phyloP scores from a whole-genome alignment of 2,888 invertebrate genomes.

The Iphiclides podalirius region DNA sequence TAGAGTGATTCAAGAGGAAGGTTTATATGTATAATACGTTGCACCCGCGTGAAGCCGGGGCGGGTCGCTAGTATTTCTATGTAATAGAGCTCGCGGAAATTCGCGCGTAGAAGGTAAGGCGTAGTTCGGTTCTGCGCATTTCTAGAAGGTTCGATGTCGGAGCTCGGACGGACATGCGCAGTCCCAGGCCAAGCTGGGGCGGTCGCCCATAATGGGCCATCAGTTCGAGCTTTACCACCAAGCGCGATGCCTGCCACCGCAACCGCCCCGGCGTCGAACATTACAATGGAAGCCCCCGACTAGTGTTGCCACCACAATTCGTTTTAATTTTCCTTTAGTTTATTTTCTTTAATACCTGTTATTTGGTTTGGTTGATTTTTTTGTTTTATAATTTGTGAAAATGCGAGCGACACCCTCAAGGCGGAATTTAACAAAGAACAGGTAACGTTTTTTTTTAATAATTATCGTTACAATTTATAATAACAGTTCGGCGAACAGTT shows the following conservation, averaged over 20 bases:
- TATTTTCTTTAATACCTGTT: not conserved
- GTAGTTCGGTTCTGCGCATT: slow-evolving; percentile 14
- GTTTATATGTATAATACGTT: no score
- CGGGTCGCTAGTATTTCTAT: no score
- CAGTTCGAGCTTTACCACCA: slow-evolving; percentile 5
- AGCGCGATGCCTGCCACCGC: slow-evolving; percentile 2
- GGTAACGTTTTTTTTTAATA: slow-evolving; percentile 2
- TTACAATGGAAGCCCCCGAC: slow-evolving; percentile 13
- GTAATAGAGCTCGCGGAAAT: no score
- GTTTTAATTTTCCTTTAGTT: not conserved
- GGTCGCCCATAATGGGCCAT: slow-evolving; percentile 11
- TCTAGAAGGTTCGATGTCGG: no score
- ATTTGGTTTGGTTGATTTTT: not conserved
- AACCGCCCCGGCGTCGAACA: not conserved
- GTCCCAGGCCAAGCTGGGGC: not conserved
- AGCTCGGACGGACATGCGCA: slow-evolving; percentile 9
- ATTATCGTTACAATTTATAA: no score
- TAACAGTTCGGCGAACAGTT: no score
- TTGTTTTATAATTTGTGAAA: not conserved
- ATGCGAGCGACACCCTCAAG: not conserved
- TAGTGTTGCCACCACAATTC: not conserved
- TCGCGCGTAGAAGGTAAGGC: no score
- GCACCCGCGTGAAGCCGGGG: no score
- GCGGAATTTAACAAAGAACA: slow-evolving; percentile 1
- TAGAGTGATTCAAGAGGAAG: no score